Percentiles rank a stretch among this genome's conserved stretches.
Evolutionary conservation across 2,113 vertebrate genomes (phyloP).

Genomic region (Crotophaga sulcirostris): DNA sequence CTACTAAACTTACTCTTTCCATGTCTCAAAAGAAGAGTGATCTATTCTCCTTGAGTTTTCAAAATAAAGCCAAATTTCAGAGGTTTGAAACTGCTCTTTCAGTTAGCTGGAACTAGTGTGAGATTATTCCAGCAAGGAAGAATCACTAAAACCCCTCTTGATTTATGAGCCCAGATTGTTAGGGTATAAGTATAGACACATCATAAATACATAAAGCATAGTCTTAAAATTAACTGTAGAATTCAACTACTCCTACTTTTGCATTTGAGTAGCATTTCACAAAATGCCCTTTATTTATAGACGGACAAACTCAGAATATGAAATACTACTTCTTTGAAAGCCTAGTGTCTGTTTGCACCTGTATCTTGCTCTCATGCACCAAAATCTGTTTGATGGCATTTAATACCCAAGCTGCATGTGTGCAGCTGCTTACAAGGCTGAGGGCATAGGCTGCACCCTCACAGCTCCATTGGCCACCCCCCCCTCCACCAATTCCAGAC

Average conservation of each 20-base stretch:
- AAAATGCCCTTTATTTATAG: neutral
- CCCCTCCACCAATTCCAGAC: neutral
- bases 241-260: neutral
- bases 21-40: neutral
- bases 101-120: neutral
- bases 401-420: neutral
- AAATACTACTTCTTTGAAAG: neutral
- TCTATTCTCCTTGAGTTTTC: neutral
- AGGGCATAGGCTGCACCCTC: neutral
- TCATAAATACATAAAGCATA: neutral
- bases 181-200: neutral
- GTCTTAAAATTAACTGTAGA: neutral
- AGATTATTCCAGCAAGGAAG: neutral
- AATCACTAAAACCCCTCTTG: neutral
- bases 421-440: neutral
- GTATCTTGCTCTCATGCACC: neutral
- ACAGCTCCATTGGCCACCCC: accelerated
- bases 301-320: neutral
- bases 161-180: neutral
- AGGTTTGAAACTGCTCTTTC: neutral
- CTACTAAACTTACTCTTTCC: neutral
- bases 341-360: neutral
- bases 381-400: neutral
- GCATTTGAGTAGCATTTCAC: neutral
- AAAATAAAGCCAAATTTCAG: neutral